Base-by-base conservation (phyloP, 2,113 vertebrate genomes). In the Leiothrix lutea region DNA sequence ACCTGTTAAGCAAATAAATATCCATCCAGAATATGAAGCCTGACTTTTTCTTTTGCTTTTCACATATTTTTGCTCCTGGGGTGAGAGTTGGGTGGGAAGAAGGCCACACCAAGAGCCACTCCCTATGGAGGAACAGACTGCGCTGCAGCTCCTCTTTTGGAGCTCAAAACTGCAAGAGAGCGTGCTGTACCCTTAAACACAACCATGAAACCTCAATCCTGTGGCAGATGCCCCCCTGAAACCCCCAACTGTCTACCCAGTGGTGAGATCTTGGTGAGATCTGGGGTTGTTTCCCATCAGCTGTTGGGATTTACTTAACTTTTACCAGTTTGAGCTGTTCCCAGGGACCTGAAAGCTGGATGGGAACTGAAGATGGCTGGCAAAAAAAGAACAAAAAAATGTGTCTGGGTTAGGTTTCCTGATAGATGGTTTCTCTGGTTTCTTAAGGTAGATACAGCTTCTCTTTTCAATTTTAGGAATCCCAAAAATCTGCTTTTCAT, bases 1-100 rank as follows among this genome's bases (percentile, higher is more conserved):
- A 95, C 51, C 88, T 96, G 69, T 95, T 96, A 96, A 92, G 54
- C 81, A 94, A 96, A 96, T 97, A 97, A 97, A 96, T 95, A 91
- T 88, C 91, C 96, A 97, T 92, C 90, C 92, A 91, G 94, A 97
- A 93, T 92, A 97, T 24, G 48, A 94, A 94, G 51, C 61, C 91
- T 95, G 93, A 73, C 82, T 94, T 96, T 94, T 91, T 57, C 77
- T 92, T 95, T 95, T 83, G 45, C 25, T 92, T 94, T 92, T 86
- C 13, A 13, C 86, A 95, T 82, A 29, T 92, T 89, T 96, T 96
- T 95, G 42, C 42, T 93, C 11, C 36, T 66, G 86, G 91, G 78
- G 62, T 65, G 79, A 77, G 60, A 51, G 38, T 29, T 94, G 90
- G 90, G 74, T 85, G 90, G 84, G 86, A 53, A 74, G 58, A 72